Conservation (phyloP, 2,113 vertebrate genomes). For the Rissa tridactyla region DNA sequence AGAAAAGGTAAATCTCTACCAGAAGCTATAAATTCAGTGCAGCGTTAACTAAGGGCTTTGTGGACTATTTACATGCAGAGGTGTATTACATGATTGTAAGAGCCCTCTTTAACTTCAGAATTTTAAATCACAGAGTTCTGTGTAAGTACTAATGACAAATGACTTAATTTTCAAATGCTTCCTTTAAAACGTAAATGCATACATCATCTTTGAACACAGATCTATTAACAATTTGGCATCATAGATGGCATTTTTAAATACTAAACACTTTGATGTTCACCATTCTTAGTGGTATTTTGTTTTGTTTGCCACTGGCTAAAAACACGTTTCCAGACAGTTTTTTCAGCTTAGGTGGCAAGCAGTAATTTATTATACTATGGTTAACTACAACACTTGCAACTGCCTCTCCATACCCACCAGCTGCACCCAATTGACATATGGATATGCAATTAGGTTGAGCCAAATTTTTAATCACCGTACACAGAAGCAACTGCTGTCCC, state of each 20-base stretch:
- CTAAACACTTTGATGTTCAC: neutral
- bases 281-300: neutral
- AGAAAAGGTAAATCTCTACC: neutral
- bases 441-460: neutral
- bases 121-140: neutral
- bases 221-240: neutral
- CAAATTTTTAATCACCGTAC: neutral
- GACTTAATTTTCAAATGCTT: neutral
- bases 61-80: neutral
- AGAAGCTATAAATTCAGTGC: neutral
- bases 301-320: neutral
- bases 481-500: neutral
- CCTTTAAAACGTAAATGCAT: neutral
- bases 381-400: neutral
- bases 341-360: neutral
- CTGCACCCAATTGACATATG: neutral
- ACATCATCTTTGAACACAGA: neutral
- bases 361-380: neutral
- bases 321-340: neutral
- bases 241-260: neutral
- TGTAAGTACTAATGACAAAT: neutral
- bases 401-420: neutral
- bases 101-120: neutral
- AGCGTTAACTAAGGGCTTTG: neutral
- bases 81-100: neutral